These are phyloP conservation scores for Tetramorium simillimum DNA, from an alignment of 1,140 invertebrate genomes.

Conservation along the genomic window DNA sequence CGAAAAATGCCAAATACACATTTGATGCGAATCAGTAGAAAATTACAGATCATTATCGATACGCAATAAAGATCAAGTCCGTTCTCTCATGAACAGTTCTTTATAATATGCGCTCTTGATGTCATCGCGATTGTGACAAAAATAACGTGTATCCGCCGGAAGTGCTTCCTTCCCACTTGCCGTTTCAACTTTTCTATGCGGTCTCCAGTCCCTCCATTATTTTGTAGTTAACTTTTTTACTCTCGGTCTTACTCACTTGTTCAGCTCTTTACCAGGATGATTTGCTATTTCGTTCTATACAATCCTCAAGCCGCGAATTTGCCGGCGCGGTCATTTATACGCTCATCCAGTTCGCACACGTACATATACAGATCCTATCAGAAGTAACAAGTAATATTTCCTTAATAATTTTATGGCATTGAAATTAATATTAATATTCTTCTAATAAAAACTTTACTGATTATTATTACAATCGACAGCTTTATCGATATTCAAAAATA, in stretches of 20 bases:
- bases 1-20: background rate
- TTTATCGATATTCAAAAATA: background rate
- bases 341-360: constrained; percentile 24
- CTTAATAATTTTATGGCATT: background rate
- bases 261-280: constrained; percentile 75
- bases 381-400: background rate
- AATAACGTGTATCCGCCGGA: constrained; percentile 85
- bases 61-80: constrained; percentile 38
- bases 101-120: constrained; percentile 77
- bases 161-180: constrained; percentile 70
- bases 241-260: constrained; percentile 56
- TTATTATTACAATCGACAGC: background rate
- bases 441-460: background rate
- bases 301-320: constrained; percentile 12
- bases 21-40: constrained; percentile 26
- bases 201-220: constrained; percentile 72
- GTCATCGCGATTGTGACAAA: constrained; percentile 84
- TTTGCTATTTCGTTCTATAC: constrained; percentile 71
- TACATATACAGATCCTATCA: constrained; percentile 4
- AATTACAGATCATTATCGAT: constrained; percentile 56
- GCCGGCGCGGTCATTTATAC: constrained; percentile 33
- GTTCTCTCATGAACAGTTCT: constrained; percentile 29
- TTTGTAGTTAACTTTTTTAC: constrained; percentile 78
- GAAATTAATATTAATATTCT: background rate
- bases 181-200: constrained; percentile 34